Evolutionary conservation across 1,140 invertebrate species (phyloP).

Genomic region (Drosophila kurseongensis): DNA sequence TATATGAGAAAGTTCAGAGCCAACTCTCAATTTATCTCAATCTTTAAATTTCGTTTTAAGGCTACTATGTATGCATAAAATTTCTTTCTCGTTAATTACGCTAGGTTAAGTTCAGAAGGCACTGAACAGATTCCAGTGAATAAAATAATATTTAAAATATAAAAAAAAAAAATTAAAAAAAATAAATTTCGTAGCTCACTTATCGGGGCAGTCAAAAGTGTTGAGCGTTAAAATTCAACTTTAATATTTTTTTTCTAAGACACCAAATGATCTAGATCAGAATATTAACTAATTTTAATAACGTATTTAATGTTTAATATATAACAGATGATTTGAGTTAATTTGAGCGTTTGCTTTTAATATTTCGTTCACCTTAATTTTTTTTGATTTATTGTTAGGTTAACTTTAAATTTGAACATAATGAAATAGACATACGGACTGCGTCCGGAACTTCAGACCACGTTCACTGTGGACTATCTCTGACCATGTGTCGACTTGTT

Average conservation of each 20-base stretch:
- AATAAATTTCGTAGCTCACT: conserved; percentile 20
- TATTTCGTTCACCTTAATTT: background rate
- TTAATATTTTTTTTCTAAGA: too few relatives aligned
- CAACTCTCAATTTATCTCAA: conserved; percentile 32
- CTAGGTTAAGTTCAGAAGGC: too few relatives aligned
- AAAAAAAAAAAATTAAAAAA: too few relatives aligned
- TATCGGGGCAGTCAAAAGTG: conserved; percentile 5
- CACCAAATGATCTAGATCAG: too few relatives aligned
- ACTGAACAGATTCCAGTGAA: too few relatives aligned
- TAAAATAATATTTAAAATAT: too few relatives aligned
- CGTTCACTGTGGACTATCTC: conserved; percentile 59
- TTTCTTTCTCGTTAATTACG: too few relatives aligned
- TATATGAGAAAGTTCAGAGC: conserved; percentile 26
- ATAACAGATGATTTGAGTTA: too few relatives aligned
- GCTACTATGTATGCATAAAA: too few relatives aligned
- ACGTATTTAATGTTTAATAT: too few relatives aligned
- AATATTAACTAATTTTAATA: too few relatives aligned
- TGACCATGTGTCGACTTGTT: conserved; percentile 58
- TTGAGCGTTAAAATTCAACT: too few relatives aligned
- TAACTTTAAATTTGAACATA: conserved; percentile 19
- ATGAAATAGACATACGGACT: conserved; percentile 27
- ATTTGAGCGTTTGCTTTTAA: background rate
- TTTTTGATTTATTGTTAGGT: background rate
- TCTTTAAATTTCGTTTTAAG: conserved; percentile 7
- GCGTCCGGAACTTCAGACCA: conserved; percentile 23